Conservation (phyloP, 1,140 invertebrate genomes). For the Trichoplusia ni region DNA sequence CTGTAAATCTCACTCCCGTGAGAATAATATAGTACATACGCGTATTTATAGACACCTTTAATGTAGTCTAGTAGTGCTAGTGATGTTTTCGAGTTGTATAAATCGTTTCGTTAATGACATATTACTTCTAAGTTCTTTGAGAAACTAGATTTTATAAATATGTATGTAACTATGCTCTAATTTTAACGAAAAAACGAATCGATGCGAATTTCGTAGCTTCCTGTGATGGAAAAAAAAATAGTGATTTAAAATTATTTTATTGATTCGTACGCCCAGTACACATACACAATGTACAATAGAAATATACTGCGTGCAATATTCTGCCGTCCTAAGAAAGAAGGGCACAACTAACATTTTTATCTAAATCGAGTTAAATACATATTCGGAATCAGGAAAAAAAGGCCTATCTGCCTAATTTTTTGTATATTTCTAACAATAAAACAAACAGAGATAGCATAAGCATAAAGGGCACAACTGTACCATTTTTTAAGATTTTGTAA, state of each 20-base stretch:
- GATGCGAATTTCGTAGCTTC: conserved; percentile 64
- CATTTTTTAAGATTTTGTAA: too few relatives aligned
- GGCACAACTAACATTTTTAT: too few relatives aligned
- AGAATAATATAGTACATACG: conserved; percentile 65
- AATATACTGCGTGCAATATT: conserved; percentile 76
- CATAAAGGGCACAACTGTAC: too few relatives aligned
- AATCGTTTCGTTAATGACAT: conserved; percentile 54
- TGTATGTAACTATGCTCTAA: conserved; percentile 47
- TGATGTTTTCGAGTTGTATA: conserved; percentile 68
- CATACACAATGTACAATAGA: conserved; percentile 66
- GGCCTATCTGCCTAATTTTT: too few relatives aligned
- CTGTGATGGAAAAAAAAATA: conserved; percentile 61
- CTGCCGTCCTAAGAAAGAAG: too few relatives aligned
- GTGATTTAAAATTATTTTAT: conserved; percentile 50
- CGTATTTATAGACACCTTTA: conserved; percentile 65
- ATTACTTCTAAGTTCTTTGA: conserved; percentile 55
- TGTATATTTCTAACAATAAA: too few relatives aligned
- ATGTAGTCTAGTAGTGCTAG: conserved; percentile 74
- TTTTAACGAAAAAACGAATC: conserved; percentile 48
- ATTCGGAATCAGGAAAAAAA: too few relatives aligned
- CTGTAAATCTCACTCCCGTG: conserved; percentile 60
- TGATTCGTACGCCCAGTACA: conserved; percentile 62
- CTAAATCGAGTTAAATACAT: too few relatives aligned
- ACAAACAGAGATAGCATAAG: too few relatives aligned
- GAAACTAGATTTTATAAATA: conserved; percentile 46